These are phyloP conservation scores for Glossosoma conforme DNA, from an alignment of 1,140 invertebrate genomes.

Conservation along the genomic window DNA sequence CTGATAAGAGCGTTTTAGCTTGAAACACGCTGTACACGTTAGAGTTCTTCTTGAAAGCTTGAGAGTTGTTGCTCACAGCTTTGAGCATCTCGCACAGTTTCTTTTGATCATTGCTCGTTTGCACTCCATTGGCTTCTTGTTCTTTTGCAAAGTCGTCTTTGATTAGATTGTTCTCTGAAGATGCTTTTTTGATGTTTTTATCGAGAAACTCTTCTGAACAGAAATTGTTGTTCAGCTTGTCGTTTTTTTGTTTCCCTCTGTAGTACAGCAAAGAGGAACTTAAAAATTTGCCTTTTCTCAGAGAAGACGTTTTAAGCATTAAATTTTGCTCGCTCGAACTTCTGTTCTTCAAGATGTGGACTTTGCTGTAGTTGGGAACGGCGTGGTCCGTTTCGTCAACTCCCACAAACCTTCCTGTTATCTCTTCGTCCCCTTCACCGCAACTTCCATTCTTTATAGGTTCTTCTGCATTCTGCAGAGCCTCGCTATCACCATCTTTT, in stretches of 20 bases:
- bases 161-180: constrained; percentile 6
- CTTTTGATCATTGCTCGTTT: constrained; percentile 10
- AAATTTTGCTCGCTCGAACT: constrained; percentile 49
- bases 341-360: constrained; percentile 48
- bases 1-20: constrained; percentile 45
- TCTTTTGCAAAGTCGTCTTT: constrained; percentile 7
- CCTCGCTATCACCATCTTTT: too few species aligned
- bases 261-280: constrained; percentile 31
- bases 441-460: constrained; percentile 39
- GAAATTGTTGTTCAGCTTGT: constrained; percentile 43
- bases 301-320: constrained; percentile 41
- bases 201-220: constrained; percentile 28
- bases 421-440: constrained; percentile 46
- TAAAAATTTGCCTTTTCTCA: constrained; percentile 38
- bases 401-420: constrained; percentile 45
- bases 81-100: constrained; percentile 31
- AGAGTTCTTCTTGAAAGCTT: constrained; percentile 45
- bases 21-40: constrained; percentile 49
- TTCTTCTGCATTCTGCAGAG: too few species aligned
- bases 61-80: constrained; percentile 39
- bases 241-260: constrained; percentile 27
- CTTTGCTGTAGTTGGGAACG: constrained; percentile 42
- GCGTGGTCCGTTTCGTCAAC: constrained; percentile 44
- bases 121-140: constrained; percentile 4
- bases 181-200: too few species aligned